phyloP scores from a whole-genome alignment of 1,140 invertebrate genomes.

The Leptopilina boulardi region DNA sequence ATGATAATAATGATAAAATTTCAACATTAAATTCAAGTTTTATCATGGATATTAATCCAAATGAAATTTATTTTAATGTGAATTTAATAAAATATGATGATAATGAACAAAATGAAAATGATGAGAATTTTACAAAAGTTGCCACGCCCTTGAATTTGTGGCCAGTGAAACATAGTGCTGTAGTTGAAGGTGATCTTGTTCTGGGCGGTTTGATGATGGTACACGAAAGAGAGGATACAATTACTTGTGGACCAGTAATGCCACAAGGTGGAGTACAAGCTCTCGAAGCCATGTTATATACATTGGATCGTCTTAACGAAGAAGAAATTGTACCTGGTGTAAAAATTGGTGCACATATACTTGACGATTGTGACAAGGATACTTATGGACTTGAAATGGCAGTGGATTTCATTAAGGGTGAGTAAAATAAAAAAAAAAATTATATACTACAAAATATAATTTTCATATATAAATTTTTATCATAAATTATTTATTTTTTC shows the following conservation, averaged over 20 bases:
- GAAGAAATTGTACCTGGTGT: constrained; percentile 83
- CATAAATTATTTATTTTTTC: too few relatives aligned
- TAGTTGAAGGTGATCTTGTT: constrained; percentile 89
- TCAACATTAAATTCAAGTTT: background rate
- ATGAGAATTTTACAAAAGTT: background rate
- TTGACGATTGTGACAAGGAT: constrained; percentile 97
- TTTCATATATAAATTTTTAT: too few relatives aligned
- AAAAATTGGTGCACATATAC: constrained; percentile 89
- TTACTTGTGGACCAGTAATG: constrained; percentile 94
- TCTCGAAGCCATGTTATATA: constrained; percentile 94
- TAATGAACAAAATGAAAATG: background rate
- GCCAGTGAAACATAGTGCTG: constrained; percentile 91
- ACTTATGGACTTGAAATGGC: constrained; percentile 97
- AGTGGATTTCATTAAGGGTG: constrained; percentile 98
- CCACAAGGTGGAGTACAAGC: constrained; percentile 95
- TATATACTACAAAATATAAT: too few relatives aligned
- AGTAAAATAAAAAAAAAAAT: constrained; percentile 60
- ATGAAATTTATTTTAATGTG: background rate
- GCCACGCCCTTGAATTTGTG: constrained; percentile 72
- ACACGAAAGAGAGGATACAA: constrained; percentile 89
- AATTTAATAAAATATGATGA: background rate
- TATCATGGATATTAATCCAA: background rate
- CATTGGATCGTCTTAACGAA: constrained; percentile 90
- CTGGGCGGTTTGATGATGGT: constrained; percentile 97
- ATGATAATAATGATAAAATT: background rate